Evolutionary conservation across 30 jellyfish, hydroid and myxozoan genomes (phyloP).

Genomic region (Cassiopea xamachana): DNA sequence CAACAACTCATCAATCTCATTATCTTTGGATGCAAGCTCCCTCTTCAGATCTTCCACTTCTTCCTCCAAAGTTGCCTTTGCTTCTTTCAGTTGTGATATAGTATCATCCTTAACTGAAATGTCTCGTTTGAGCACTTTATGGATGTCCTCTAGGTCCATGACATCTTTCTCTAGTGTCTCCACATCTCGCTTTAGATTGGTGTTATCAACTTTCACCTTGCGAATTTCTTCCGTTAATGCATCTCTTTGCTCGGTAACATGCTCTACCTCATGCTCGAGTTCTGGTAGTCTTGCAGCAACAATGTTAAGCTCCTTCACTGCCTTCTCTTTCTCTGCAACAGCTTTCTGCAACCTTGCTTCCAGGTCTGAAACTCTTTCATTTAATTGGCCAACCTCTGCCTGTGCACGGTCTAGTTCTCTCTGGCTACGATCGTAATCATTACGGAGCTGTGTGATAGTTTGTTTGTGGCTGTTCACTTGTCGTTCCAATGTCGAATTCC

Average conservation of each 20-base stretch:
- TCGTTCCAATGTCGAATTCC: constrained; percentile 74
- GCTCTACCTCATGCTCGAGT: constrained; percentile 84
- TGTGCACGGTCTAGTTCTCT: constrained; percentile 89
- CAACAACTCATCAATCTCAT: constrained; percentile 81
- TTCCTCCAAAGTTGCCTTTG: constrained; percentile 76
- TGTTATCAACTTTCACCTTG: constrained; percentile 72
- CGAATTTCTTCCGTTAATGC: constrained; percentile 66
- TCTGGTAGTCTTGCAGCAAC: constrained; percentile 80
- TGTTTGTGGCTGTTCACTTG: constrained; percentile 86
- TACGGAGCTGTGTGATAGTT: constrained; percentile 73
- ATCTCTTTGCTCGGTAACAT: constrained; percentile 70
- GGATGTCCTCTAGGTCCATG: constrained; percentile 68
- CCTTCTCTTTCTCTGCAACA: constrained; percentile 82
- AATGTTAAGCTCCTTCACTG: constrained; percentile 72
- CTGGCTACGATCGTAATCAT: constrained; percentile 91
- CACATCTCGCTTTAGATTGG: constrained; percentile 82
- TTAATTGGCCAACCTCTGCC: constrained; percentile 85
- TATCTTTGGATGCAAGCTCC: constrained; percentile 80
- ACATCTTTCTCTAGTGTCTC: constrained; percentile 75
- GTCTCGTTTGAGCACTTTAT: constrained; percentile 80
- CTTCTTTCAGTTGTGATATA: constrained; percentile 76
- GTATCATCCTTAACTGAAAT: constrained; percentile 76
- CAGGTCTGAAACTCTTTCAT: constrained; percentile 68
- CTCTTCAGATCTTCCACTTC: constrained; percentile 81
- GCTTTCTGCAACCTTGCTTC: constrained; percentile 90